A percentile compares a stretch with the other conserved stretches of the same genome.
Evolutionary conservation across 2,888 invertebrate species (phyloP).

Genomic region (Aporophyla lueneburgensis): DNA sequence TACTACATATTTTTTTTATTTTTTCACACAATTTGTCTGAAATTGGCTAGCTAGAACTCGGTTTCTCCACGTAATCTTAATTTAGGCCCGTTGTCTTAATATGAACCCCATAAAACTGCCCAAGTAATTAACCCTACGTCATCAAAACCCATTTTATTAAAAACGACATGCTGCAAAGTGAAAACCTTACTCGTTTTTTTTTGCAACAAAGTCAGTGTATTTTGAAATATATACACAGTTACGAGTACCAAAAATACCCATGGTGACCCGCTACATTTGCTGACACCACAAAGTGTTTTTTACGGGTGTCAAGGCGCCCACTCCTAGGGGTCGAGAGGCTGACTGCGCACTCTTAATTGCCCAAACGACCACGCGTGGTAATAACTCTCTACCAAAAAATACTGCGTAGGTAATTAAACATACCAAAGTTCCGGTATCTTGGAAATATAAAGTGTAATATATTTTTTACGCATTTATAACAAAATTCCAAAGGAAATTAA

Average conservation of each 20-base stretch:
- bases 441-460: constrained; percentile 4
- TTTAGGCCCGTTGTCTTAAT: too few relatives aligned
- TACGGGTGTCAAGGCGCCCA: constrained; percentile 59
- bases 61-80: neutral
- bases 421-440: constrained; percentile 7
- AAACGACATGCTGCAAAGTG: neutral
- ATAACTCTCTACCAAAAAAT: constrained; percentile 57
- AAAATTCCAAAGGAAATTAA: too few relatives aligned
- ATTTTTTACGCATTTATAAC: too few relatives aligned
- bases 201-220: constrained; percentile 22
- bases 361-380: constrained; percentile 60
- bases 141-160: neutral
- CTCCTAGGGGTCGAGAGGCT: constrained; percentile 67
- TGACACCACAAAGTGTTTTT: constrained; percentile 59
- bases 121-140: neutral
- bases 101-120: neutral
- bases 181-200: constrained; percentile 31
- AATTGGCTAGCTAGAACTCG: too few relatives aligned
- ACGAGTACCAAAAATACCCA: constrained; percentile 39
- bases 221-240: constrained; percentile 36
- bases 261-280: constrained; percentile 31
- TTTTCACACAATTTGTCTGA: neutral
- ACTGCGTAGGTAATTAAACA: constrained; percentile 43
- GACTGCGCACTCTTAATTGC: constrained; percentile 66
- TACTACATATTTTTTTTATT: too few relatives aligned